Conservation (phyloP, 1,140 invertebrate genomes). For the Bradynema listronoti region DNA sequence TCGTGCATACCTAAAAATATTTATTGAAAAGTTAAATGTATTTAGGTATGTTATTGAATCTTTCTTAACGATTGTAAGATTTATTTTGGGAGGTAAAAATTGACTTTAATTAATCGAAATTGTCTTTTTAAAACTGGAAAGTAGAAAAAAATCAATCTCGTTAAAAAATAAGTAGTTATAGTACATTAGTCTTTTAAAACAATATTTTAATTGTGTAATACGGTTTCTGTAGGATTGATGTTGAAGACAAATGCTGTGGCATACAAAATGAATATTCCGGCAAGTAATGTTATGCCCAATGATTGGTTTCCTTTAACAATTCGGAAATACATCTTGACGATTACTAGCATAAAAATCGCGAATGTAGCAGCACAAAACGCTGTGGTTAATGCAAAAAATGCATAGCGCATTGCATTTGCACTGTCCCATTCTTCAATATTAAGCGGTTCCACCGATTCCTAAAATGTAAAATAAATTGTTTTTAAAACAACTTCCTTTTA, state of each 20-base stretch:
- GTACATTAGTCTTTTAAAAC: not conserved
- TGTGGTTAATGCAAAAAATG: constrained; percentile 40
- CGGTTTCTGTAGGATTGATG: constrained; percentile 56
- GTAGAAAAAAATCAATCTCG: not conserved
- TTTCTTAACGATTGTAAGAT: no score
- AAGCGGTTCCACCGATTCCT: constrained; percentile 1
- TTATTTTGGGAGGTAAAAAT: no score
- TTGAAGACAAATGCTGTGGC: constrained; percentile 59
- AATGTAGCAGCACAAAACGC: constrained; percentile 56
- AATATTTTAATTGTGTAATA: constrained; percentile 6
- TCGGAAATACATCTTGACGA: constrained; percentile 61
- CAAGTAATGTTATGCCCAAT: constrained; percentile 60
- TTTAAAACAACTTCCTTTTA: no score
- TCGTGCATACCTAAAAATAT: constrained; percentile 33
- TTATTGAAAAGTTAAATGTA: no score
- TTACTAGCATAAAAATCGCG: constrained; percentile 60
- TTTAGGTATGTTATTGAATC: no score
- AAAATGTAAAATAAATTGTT: no score
- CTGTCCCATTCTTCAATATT: not conserved
- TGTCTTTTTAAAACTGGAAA: no score
- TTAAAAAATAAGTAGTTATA: constrained; percentile 20
- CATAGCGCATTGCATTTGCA: not conserved
- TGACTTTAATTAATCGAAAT: no score
- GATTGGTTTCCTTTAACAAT: constrained; percentile 61
- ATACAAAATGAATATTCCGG: constrained; percentile 60